phyloP scores from a whole-genome alignment of 2,113 vertebrate genomes.

The Lophotis ruficrista region DNA sequence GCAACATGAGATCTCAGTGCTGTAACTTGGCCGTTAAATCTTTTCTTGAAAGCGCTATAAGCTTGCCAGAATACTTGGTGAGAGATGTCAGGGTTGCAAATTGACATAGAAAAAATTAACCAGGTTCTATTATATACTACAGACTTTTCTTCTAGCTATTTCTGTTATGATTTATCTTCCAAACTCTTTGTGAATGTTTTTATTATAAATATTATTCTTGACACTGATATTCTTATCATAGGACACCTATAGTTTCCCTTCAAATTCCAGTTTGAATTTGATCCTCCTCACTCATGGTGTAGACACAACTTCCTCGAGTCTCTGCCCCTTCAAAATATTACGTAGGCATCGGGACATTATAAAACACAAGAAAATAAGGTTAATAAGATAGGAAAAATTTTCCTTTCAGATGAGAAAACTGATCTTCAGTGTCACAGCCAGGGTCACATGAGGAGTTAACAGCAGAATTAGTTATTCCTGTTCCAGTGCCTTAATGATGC shows the following conservation, averaged over 20 bases:
- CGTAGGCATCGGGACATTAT: not conserved
- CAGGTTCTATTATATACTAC: not conserved
- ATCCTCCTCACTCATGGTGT: not conserved
- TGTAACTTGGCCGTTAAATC: slow-evolving; percentile 54
- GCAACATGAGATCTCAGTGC: slow-evolving; percentile 47
- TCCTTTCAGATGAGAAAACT: not conserved
- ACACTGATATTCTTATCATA: not conserved
- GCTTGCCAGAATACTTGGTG: slow-evolving; percentile 33
- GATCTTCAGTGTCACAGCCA: not conserved
- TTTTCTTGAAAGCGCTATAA: slow-evolving; percentile 42
- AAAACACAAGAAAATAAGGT: not conserved
- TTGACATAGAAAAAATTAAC: not conserved
- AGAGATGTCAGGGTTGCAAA: slow-evolving; percentile 11
- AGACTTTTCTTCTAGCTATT: not conserved
- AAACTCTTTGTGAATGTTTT: not conserved
- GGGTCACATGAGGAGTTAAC: slow-evolving; percentile 29
- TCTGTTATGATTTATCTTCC: not conserved
- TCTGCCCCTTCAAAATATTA: not conserved
- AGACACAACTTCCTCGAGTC: not conserved
- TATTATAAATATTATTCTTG: not conserved
- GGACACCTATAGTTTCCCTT: not conserved
- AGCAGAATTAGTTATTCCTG: slow-evolving; percentile 45
- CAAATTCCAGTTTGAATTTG: not conserved
- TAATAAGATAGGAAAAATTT: not conserved
- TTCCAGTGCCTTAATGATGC: slow-evolving; percentile 53